Evolutionary conservation across 2,113 vertebrate species (phyloP).

Genomic region (Oryzias celebensis): DNA sequence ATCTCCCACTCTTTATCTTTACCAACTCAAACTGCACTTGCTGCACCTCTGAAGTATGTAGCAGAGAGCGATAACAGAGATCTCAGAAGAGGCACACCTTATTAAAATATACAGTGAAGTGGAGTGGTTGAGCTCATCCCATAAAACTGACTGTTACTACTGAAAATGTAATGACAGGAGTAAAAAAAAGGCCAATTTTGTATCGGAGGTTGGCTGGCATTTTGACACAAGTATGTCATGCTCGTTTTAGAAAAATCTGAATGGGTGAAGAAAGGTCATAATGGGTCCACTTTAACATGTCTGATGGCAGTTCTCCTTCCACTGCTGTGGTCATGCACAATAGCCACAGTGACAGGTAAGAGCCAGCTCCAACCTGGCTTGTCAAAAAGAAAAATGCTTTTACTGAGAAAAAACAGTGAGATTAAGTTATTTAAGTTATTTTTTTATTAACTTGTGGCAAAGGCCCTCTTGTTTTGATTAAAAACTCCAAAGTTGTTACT

Average conservation of each 20-base stretch:
- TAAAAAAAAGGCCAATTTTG: too few relatives aligned
- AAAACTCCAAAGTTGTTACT: background rate
- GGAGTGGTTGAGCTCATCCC: too few relatives aligned
- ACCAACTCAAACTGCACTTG: too few relatives aligned
- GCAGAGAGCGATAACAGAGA: too few relatives aligned
- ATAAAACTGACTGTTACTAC: too few relatives aligned
- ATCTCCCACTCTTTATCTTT: too few relatives aligned
- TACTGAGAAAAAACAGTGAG: background rate
- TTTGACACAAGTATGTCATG: too few relatives aligned
- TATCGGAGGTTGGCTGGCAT: too few relatives aligned
- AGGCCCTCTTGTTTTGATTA: background rate
- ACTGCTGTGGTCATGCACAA: background rate
- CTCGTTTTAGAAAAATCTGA: background rate
- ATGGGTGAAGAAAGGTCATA: background rate
- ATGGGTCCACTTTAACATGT: background rate
- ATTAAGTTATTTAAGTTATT: constrained; percentile 4
- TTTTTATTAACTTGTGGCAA: constrained; percentile 12
- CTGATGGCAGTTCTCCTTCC: background rate
- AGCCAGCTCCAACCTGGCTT: constrained; percentile 16
- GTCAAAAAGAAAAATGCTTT: constrained; percentile 3
- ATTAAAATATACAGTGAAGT: too few relatives aligned
- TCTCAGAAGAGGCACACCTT: too few relatives aligned
- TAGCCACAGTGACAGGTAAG: constrained; percentile 14
- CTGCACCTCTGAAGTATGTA: too few relatives aligned
- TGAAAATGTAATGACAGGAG: too few relatives aligned